Evolutionary conservation across 2,888 invertebrate species (phyloP).

Genomic region (Atethmia centrago): DNA sequence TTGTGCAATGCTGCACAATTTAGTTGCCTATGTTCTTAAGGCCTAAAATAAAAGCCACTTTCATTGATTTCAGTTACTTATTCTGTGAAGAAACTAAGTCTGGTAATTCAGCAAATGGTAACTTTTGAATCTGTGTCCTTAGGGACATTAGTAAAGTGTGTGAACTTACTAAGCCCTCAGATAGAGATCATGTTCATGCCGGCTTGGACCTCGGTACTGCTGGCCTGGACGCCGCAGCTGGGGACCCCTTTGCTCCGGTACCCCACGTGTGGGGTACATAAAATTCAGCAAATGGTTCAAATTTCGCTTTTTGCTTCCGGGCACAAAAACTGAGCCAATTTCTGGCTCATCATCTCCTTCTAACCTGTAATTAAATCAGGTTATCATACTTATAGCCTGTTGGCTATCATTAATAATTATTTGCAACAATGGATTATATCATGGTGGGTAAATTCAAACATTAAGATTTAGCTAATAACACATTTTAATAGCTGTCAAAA

Average conservation of each 20-base stretch:
- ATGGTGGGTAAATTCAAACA: neutral
- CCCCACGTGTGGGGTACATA: constrained; percentile 93
- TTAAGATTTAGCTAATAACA: neutral
- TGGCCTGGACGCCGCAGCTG: constrained; percentile 77
- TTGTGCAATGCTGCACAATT: neutral
- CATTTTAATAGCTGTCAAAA: neutral
- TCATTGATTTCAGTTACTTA: constrained; percentile 30
- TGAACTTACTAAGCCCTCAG: constrained; percentile 96
- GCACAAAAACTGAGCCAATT: constrained; percentile 95
- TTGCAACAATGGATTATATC: neutral
- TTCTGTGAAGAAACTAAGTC: neutral
- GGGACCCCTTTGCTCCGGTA: constrained; percentile 76
- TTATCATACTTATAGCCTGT: neutral
- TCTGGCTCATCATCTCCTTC: constrained; percentile 92
- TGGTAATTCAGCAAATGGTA: neutral
- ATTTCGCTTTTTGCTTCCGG: constrained; percentile 97
- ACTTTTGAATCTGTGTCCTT: constrained; percentile 15
- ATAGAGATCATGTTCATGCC: constrained; percentile 98
- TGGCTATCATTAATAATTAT: neutral
- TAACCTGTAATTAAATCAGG: constrained; percentile 78
- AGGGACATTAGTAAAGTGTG: constrained; percentile 33
- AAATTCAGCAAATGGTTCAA: constrained; percentile 98
- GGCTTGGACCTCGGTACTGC: constrained; percentile 87
- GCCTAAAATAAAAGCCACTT: constrained; percentile 18
- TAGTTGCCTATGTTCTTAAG: neutral